A percentile compares a stretch with the other conserved stretches of the same genome.
These are phyloP conservation scores for Cryptoblepharus egeriae DNA, from an alignment of 2,797 vertebrate species.

Conservation along the genomic window DNA sequence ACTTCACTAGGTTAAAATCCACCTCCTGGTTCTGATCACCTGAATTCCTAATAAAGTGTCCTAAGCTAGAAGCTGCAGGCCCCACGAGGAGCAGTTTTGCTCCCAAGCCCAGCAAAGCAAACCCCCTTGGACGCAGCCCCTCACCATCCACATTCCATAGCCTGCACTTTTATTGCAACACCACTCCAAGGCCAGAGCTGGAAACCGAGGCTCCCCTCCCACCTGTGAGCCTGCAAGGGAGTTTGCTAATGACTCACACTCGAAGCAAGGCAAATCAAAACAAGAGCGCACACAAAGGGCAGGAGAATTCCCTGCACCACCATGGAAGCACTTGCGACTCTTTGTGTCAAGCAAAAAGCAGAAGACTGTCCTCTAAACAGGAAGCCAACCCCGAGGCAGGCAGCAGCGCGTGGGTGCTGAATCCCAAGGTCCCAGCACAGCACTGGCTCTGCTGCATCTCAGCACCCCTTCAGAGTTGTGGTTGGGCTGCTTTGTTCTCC, in stretches of 20 bases:
- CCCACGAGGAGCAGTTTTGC: background rate
- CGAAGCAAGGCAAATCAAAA: slow-evolving; percentile 9
- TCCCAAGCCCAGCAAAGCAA: background rate
- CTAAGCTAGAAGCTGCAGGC: background rate
- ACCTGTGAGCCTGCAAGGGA: background rate
- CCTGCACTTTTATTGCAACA: background rate
- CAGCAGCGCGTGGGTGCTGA: too few species aligned
- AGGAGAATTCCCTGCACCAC: slow-evolving; percentile 19
- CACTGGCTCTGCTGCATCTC: too few species aligned
- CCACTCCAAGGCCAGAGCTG: background rate
- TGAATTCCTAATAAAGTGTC: background rate
- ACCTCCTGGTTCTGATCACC: background rate
- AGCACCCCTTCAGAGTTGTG: too few species aligned
- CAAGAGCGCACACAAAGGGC: slow-evolving; percentile 7
- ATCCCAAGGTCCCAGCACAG: too few species aligned
- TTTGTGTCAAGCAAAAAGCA: slow-evolving; percentile 18
- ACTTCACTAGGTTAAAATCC: background rate
- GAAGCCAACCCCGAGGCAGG: too few species aligned
- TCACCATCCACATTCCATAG: background rate
- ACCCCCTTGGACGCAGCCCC: too few species aligned
- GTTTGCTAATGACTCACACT: background rate
- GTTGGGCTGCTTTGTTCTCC: too few species aligned
- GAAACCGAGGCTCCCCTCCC: slow-evolving; percentile 9
- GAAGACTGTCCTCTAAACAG: slow-evolving; percentile 9
- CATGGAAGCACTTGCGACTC: slow-evolving; percentile 14